phyloP scores from a whole-genome alignment of 2,888 invertebrate genomes.

The Poecilobothrus nobilitatus region DNA sequence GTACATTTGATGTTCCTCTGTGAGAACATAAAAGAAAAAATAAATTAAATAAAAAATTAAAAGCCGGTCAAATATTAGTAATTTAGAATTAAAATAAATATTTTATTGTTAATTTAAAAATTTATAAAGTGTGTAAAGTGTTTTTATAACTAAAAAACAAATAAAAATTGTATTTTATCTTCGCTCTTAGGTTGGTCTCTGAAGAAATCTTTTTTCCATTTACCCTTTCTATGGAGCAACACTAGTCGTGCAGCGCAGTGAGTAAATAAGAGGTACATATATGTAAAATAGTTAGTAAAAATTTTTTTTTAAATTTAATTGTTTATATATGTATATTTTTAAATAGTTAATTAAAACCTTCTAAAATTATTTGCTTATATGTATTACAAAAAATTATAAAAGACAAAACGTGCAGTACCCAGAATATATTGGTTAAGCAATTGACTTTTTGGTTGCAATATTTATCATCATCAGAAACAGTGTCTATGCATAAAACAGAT shows the following conservation, averaged over 20 bases:
- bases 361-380: not conserved
- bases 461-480: not conserved
- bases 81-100: not conserved
- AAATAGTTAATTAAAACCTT: not conserved
- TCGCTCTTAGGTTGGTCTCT: not conserved
- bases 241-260: not conserved
- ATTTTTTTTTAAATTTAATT: not conserved
- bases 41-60: not conserved
- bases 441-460: not conserved
- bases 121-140: not conserved
- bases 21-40: not conserved
- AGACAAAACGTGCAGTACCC: not conserved
- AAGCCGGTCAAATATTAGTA: not conserved
- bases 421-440: not conserved
- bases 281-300: not conserved
- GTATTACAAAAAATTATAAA: not conserved
- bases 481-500: not conserved
- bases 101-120: not conserved
- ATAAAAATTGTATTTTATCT: not conserved
- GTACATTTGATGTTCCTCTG: constrained; percentile 1
- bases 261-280: not conserved
- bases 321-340: not conserved
- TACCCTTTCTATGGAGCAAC: not conserved
- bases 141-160: not conserved
- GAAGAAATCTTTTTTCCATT: not conserved